Evolutionary conservation across 2,888 invertebrate species (phyloP).

Genomic region (Tetanocera ferruginea): DNA sequence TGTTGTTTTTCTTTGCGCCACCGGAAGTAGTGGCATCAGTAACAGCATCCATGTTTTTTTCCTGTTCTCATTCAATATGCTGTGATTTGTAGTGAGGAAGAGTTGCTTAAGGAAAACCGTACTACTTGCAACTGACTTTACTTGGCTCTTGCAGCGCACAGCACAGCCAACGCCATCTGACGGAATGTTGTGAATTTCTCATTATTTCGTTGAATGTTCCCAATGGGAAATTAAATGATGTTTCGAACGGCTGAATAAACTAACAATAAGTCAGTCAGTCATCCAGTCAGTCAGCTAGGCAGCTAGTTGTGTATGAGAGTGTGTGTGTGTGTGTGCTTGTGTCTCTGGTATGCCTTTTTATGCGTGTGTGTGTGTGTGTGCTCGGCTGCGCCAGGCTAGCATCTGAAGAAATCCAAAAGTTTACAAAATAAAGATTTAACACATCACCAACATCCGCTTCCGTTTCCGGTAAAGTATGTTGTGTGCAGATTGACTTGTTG

Average conservation of each 20-base stretch:
- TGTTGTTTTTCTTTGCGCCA: neutral
- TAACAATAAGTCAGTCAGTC: conserved; percentile 6
- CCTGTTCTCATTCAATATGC: conserved; percentile 3
- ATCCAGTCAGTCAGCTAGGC: neutral
- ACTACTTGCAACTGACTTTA: conserved; percentile 14
- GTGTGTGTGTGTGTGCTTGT: neutral
- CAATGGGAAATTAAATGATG: conserved; percentile 42
- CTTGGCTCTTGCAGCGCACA: neutral
- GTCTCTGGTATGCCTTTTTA: neutral
- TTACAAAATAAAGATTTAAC: conserved; percentile 37
- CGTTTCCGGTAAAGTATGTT: conserved; percentile 9
- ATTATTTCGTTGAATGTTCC: conserved; percentile 43
- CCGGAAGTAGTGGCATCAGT: conserved; percentile 29
- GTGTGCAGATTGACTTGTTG: neutral
- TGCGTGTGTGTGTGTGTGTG: neutral
- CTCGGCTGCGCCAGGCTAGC: neutral
- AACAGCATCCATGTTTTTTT: neutral
- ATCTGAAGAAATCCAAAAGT: conserved; percentile 38
- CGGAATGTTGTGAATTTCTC: conserved; percentile 39
- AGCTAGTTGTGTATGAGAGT: neutral
- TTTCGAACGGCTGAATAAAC: conserved; percentile 29
- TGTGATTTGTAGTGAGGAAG: conserved; percentile 19
- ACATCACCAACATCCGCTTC: conserved; percentile 12
- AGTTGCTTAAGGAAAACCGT: conserved; percentile 5
- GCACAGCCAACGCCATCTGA: conserved; percentile 23